phyloP scores from a whole-genome alignment of 2,888 invertebrate genomes.

The Julus scandinavius region DNA sequence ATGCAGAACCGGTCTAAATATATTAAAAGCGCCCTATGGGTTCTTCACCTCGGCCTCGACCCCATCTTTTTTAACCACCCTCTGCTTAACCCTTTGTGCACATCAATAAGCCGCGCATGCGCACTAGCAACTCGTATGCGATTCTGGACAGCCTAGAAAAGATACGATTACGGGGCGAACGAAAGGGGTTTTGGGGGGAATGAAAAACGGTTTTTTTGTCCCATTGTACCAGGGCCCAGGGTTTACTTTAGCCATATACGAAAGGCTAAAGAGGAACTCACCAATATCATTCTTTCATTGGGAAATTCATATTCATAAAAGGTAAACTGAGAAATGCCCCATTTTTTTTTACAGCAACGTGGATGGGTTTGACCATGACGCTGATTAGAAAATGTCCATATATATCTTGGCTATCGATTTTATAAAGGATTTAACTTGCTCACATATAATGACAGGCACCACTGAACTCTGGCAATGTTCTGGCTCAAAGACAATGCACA shows the following conservation, averaged over 20 bases:
- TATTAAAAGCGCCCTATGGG: constrained; percentile 18
- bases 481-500: no score
- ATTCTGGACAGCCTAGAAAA: constrained; percentile 2
- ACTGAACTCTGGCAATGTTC: neutral
- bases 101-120: neutral
- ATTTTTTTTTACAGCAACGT: neutral
- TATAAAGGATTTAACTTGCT: neutral
- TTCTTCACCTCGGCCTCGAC: constrained; percentile 18
- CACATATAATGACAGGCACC: neutral
- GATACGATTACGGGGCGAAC: constrained; percentile 18
- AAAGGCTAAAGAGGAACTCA: neutral
- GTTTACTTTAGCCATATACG: neutral
- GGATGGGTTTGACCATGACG: no score
- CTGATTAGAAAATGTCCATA: no score
- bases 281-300: constrained; percentile 9
- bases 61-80: neutral
- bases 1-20: neutral
- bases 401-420: neutral
- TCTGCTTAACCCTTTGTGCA: constrained; percentile 10
- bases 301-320: neutral
- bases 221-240: neutral
- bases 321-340: neutral
- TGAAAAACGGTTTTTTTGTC: neutral
- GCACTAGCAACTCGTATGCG: neutral
- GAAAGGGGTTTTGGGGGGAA: neutral